A percentile compares a stretch with the other conserved stretches of the same genome.
These are phyloP conservation scores for Hyposoter didymator DNA, from an alignment of 2,888 invertebrate genomes.

Conservation along the genomic window DNA sequence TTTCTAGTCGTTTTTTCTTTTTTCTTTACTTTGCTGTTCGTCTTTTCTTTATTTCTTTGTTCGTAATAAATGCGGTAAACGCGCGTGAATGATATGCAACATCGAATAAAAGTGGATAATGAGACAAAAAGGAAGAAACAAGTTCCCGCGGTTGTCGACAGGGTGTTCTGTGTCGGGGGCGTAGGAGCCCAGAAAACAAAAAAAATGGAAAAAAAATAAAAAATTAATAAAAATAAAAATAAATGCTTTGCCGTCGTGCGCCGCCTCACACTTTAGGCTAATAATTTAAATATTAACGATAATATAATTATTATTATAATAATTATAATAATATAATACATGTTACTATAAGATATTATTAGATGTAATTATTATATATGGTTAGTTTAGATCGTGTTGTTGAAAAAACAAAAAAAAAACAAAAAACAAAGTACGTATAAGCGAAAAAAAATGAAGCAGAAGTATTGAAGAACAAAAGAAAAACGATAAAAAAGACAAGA, in stretches of 20 bases:
- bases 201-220: conserved; percentile 69
- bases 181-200: conserved; percentile 79
- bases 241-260: conserved; percentile 84
- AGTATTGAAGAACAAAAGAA: conserved; percentile 28
- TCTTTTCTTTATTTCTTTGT: not conserved
- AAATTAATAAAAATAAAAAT: conserved; percentile 72
- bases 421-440: conserved; percentile 81
- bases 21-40: not conserved
- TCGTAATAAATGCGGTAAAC: conserved; percentile 38
- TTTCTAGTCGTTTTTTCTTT: conserved; percentile 7
- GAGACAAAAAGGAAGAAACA: conserved; percentile 54
- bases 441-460: conserved; percentile 71
- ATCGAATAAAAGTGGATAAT: conserved; percentile 23
- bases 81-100: conserved; percentile 55
- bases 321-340: conserved; percentile 83
- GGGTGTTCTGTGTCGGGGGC: conserved; percentile 83
- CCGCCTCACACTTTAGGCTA: conserved; percentile 84
- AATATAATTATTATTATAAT: conserved; percentile 75
- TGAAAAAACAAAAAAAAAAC: conserved; percentile 80
- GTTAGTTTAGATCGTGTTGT: conserved; percentile 84
- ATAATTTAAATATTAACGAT: conserved; percentile 83
- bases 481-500: conserved; percentile 53
- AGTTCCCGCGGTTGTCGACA: conserved; percentile 80
- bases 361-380: conserved; percentile 85
- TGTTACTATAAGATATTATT: conserved; percentile 84